Conservation (phyloP, 2,113 vertebrate genomes). For the Junco hyemalis region DNA sequence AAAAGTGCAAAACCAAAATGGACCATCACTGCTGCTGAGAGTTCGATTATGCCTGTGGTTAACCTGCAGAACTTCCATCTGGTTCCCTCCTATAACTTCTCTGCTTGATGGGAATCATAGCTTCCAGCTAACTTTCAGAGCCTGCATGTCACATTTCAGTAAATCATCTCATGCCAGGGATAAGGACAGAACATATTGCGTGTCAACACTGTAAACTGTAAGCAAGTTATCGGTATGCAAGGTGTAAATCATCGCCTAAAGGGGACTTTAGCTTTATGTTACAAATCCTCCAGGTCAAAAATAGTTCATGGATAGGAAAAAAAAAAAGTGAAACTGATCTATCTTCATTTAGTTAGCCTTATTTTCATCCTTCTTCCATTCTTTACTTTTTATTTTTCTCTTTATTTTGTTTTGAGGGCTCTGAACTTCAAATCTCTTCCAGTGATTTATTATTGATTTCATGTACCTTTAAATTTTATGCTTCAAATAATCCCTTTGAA, state of each 20-base stretch:
- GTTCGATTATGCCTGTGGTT: background rate
- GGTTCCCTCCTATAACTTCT: background rate
- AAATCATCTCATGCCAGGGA: constrained; percentile 28
- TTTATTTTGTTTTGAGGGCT: background rate
- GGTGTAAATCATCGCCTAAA: constrained; percentile 19
- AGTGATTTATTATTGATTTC: constrained; percentile 34
- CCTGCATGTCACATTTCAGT: constrained; percentile 24
- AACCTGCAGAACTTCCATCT: constrained; percentile 25
- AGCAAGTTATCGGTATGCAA: constrained; percentile 27
- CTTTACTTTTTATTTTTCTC: background rate
- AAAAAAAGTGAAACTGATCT: background rate
- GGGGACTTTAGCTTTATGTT: background rate
- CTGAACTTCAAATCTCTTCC: background rate
- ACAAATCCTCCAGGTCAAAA: constrained; percentile 19
- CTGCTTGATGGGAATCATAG: constrained; percentile 2
- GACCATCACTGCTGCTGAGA: background rate
- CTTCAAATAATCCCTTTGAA: background rate
- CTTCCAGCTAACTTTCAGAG: constrained; percentile 40
- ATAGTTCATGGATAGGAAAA: background rate
- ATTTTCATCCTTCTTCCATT: background rate
- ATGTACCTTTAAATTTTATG: constrained; percentile 23
- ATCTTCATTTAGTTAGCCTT: background rate
- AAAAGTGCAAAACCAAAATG: background rate
- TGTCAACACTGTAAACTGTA: constrained; percentile 27
- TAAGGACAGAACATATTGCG: constrained; percentile 2